phyloP scores from a whole-genome alignment of 2,888 invertebrate species.

The Netelia inedita region DNA sequence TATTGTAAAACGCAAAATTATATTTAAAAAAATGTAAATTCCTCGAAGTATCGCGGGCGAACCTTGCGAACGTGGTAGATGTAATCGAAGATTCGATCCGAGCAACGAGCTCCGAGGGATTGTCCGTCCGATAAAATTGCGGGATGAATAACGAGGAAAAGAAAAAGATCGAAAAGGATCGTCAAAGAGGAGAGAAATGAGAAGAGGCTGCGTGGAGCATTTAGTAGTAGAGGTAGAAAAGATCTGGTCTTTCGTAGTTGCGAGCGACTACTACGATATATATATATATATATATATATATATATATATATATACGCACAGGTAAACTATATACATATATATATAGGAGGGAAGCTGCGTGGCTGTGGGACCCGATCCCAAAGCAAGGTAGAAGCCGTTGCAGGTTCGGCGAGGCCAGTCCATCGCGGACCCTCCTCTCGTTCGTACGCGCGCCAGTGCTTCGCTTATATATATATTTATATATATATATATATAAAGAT shows the following conservation, averaged over 20 bases:
- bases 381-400: conserved; percentile 80
- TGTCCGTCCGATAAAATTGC: neutral
- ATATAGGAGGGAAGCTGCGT: conserved; percentile 69
- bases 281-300: conserved; percentile 18
- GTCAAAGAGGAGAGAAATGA: conserved; percentile 50
- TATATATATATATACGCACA: conserved; percentile 2
- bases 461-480: conserved; percentile 23
- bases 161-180: conserved; percentile 56
- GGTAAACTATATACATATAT: conserved; percentile 24
- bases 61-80: too few relatives aligned
- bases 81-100: too few relatives aligned
- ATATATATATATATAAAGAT: conserved; percentile 5
- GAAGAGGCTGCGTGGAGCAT: conserved; percentile 47
- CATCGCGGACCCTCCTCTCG: conserved; percentile 84
- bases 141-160: conserved; percentile 13
- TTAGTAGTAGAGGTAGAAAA: conserved; percentile 73
- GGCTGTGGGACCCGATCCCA: conserved; percentile 84
- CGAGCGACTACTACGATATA: conserved; percentile 72
- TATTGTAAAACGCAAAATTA: neutral
- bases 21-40: neutral
- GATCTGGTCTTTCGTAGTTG: conserved; percentile 71
- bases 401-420: conserved; percentile 81
- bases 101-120: too few relatives aligned
- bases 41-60: too few relatives aligned
- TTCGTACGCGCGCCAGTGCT: conserved; percentile 78